Evolutionary conservation across 2,113 vertebrate genomes (phyloP).

Genomic region (Phylloscopus trochiloides): DNA sequence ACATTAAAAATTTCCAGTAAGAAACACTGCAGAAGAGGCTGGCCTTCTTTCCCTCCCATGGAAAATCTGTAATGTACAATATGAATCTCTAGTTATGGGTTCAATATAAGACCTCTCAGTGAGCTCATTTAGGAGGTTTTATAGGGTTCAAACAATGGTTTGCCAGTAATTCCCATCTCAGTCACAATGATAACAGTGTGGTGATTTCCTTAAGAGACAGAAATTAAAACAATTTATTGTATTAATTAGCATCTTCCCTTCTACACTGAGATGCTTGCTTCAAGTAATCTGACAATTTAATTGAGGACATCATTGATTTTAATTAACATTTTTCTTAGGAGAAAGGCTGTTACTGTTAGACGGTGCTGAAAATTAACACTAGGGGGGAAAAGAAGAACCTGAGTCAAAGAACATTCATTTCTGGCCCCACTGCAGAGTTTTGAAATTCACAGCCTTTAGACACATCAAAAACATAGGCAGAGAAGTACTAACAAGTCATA

Average conservation of each 20-base stretch:
- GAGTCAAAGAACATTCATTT: not conserved
- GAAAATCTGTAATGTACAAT: not conserved
- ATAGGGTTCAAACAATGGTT: not conserved
- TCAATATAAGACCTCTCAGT: not conserved
- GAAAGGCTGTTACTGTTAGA: not conserved
- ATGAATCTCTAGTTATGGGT: not conserved
- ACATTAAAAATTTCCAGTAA: not conserved
- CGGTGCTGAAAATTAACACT: not conserved
- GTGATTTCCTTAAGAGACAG: not conserved
- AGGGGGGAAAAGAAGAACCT: not conserved
- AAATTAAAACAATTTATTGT: conserved; percentile 22
- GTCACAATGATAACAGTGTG: not conserved
- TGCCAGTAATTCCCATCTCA: not conserved
- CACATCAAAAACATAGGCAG: not conserved
- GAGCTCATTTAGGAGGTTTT: not conserved
- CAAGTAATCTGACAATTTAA: not conserved
- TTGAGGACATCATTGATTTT: conserved; percentile 24
- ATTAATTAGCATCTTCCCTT: conserved; percentile 5
- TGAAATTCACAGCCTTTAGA: not conserved
- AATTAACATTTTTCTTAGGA: conserved; percentile 28
- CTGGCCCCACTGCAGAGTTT: not conserved
- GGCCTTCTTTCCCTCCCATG: not conserved
- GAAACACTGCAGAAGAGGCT: not conserved
- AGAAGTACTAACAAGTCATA: not conserved
- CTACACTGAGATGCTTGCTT: not conserved